A percentile compares a stretch with the other conserved stretches of the same genome.
Conservation (phyloP, 2,888 invertebrate genomes). For the Lycia hirtaria region DNA sequence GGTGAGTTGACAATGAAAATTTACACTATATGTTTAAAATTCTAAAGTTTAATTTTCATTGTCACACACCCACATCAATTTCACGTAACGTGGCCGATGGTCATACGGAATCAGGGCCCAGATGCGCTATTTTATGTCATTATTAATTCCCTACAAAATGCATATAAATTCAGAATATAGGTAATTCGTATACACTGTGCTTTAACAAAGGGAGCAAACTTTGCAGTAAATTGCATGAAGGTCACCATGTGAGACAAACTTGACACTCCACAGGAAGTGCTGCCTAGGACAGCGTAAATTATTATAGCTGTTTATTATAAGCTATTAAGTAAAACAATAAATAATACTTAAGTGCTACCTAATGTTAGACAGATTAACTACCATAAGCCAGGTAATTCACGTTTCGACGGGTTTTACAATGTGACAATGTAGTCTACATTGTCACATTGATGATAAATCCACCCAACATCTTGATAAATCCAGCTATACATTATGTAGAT, state of each 20-base stretch:
- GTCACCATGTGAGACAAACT: slow-evolving; percentile 16
- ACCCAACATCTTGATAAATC: no score
- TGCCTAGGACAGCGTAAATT: slow-evolving; percentile 13
- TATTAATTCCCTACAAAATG: no score
- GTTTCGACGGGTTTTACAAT: background rate
- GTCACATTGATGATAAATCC: no score
- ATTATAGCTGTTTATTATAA: slow-evolving; percentile 14
- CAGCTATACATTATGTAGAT: no score
- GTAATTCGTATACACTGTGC: slow-evolving; percentile 7
- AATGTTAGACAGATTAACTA: background rate
- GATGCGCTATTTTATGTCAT: no score
- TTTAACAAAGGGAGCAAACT: background rate
- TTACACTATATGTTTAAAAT: no score
- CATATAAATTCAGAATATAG: slow-evolving; percentile 7
- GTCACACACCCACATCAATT: no score
- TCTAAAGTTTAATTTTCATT: no score
- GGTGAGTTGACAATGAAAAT: no score
- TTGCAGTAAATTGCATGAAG: slow-evolving; percentile 22
- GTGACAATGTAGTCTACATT: background rate
- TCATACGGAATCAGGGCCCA: no score
- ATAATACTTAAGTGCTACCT: background rate
- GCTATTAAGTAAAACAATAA: background rate
- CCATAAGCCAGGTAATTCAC: slow-evolving; percentile 1
- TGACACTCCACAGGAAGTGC: slow-evolving; percentile 25
- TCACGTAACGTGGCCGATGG: no score